phyloP scores from a whole-genome alignment of 2,797 vertebrate species.

The Enteromius mattozi region DNA sequence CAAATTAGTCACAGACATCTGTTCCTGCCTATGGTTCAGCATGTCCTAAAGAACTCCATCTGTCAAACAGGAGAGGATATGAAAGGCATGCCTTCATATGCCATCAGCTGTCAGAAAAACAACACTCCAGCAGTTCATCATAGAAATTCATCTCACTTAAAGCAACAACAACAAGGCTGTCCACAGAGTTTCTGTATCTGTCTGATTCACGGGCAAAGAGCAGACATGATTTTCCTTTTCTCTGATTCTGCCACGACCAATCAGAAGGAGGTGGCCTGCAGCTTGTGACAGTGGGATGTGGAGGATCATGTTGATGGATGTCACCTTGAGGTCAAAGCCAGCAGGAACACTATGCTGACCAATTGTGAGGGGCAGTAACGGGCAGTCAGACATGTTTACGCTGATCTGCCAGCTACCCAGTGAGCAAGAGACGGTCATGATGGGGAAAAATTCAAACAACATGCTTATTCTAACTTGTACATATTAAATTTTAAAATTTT shows the following conservation, averaged over 20 bases:
- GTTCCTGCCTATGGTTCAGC: conserved; percentile 23
- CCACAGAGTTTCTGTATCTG: conserved; percentile 48
- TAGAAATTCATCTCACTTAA: conserved; percentile 61
- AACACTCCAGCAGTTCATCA: conserved; percentile 66
- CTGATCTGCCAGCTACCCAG: conserved; percentile 13
- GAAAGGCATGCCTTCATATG: conserved; percentile 57
- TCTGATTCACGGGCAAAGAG: conserved; percentile 68
- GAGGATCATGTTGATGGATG: conserved; percentile 57
- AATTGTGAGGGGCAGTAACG: conserved; percentile 26
- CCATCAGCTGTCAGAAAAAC: conserved; percentile 62
- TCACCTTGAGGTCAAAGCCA: conserved; percentile 48
- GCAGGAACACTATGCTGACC: conserved; percentile 34
- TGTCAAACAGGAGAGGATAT: conserved; percentile 64
- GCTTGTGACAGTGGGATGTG: conserved; percentile 58
- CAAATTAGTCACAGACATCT: conserved; percentile 43
- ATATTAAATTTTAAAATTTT: too few relatives aligned
- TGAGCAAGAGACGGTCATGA: conserved; percentile 38
- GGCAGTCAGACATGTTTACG: conserved; percentile 47
- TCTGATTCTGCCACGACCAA: conserved; percentile 70
- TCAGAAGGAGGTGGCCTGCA: conserved; percentile 61
- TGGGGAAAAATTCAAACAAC: neutral
- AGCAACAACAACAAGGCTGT: conserved; percentile 38
- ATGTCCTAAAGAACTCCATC: conserved; percentile 46
- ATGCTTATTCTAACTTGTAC: too few relatives aligned
- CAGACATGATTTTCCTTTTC: conserved; percentile 63